phyloP scores from a whole-genome alignment of 2,888 invertebrate species.

The Conus canariensis region DNA sequence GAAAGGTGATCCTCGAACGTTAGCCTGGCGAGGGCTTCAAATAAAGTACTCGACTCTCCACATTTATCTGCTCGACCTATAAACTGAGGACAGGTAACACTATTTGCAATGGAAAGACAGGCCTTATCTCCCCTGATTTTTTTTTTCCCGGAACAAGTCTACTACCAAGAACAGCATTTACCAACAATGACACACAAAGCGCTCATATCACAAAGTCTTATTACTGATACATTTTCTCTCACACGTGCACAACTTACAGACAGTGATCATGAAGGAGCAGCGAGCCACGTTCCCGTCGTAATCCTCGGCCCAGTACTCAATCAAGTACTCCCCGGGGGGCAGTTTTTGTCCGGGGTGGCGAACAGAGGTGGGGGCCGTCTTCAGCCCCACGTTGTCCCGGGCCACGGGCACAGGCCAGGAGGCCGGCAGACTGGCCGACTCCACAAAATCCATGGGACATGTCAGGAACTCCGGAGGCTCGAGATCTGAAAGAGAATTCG shows the following conservation, averaged over 20 bases:
- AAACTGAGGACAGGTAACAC: too few relatives aligned
- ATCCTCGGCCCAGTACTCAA: conserved; percentile 44
- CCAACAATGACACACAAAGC: too few relatives aligned
- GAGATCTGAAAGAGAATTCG: background rate
- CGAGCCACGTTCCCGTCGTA: conserved; percentile 43
- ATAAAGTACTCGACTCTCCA: too few relatives aligned
- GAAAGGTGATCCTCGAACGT: too few relatives aligned
- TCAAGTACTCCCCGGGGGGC: conserved; percentile 37
- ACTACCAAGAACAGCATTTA: too few relatives aligned
- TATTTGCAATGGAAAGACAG: too few relatives aligned
- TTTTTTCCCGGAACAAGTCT: too few relatives aligned
- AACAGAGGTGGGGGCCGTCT: conserved; percentile 17
- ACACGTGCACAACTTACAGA: background rate
- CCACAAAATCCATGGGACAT: conserved; percentile 35
- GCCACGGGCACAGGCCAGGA: conserved; percentile 38
- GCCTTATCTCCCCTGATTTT: too few relatives aligned
- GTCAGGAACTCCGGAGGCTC: conserved; percentile 37
- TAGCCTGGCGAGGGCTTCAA: too few relatives aligned
- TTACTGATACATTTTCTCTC: too few relatives aligned
- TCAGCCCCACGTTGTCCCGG: conserved; percentile 43
- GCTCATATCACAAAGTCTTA: too few relatives aligned
- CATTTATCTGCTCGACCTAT: too few relatives aligned
- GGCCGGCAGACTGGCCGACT: conserved; percentile 7
- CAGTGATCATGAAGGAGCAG: conserved; percentile 45
- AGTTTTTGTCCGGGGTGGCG: conserved; percentile 39